A percentile compares a stretch with the other conserved stretches of the same genome.
These are phyloP conservation scores for Ophion obscuratus DNA, from an alignment of 2,888 invertebrate genomes.

Conservation along the genomic window DNA sequence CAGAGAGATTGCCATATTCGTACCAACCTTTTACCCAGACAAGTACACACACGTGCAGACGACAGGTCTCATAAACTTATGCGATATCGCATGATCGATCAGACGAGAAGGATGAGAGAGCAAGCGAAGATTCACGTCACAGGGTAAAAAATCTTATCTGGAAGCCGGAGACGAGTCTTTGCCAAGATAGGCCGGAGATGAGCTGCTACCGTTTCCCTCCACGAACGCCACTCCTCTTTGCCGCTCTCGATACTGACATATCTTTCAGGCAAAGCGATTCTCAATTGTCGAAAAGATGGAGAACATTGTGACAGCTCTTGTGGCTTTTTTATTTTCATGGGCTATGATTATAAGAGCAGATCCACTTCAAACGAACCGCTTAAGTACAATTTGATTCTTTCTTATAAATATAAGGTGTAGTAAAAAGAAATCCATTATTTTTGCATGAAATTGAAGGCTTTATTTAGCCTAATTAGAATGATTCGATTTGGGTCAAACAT, in stretches of 20 bases:
- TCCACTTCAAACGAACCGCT: background rate
- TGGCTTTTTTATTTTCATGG: background rate
- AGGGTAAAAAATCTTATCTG: constrained; percentile 49
- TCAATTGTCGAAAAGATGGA: background rate
- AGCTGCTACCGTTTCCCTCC: constrained; percentile 47
- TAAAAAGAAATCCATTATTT: too few species aligned
- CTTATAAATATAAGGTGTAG: background rate
- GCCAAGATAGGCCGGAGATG: constrained; percentile 66
- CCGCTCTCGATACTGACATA: background rate
- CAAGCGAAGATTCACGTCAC: constrained; percentile 31
- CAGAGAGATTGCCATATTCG: background rate
- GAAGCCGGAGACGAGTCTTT: constrained; percentile 61
- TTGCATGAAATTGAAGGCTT: too few species aligned
- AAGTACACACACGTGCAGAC: constrained; percentile 10
- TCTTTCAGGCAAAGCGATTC: constrained; percentile 44
- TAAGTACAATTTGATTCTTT: background rate
- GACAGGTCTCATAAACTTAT: constrained; percentile 53
- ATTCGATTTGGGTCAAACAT: too few species aligned
- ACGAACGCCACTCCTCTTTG: background rate
- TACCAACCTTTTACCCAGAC: constrained; percentile 1
- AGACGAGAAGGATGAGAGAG: constrained; percentile 31
- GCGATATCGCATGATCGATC: constrained; percentile 56
- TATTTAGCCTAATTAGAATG: too few species aligned
- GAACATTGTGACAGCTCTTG: background rate
- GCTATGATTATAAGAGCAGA: background rate